Evolutionary conservation across 2,888 invertebrate genomes (phyloP).

Genomic region (Eupithecia inturbata): DNA sequence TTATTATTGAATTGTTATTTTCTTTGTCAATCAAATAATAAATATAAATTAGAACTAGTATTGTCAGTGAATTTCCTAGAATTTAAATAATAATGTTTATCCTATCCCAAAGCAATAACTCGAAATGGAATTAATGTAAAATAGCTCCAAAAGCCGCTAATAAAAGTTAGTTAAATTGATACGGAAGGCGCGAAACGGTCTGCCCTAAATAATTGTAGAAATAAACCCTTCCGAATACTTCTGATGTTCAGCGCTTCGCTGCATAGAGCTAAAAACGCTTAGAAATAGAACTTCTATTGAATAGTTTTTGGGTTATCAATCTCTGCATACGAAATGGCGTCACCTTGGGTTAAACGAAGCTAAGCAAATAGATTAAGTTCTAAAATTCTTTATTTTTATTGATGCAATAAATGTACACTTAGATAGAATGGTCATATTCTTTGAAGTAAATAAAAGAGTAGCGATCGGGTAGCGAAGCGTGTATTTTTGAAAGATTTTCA

Average conservation of each 20-base stretch:
- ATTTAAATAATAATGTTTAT: constrained; percentile 2
- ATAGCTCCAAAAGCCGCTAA: constrained; percentile 44
- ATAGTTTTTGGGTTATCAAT: not conserved
- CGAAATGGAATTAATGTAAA: constrained; percentile 1
- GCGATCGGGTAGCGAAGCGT: too few species aligned
- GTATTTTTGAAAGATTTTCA: not conserved
- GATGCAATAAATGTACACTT: not conserved
- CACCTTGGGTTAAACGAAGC: not conserved
- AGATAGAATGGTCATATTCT: not conserved
- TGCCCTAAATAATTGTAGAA: constrained; percentile 61
- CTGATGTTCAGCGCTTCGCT: constrained; percentile 49
- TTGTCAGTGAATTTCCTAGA: not conserved
- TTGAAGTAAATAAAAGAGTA: too few species aligned
- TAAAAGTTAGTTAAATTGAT: constrained; percentile 60
- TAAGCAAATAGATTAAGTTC: not conserved
- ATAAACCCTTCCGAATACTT: constrained; percentile 56
- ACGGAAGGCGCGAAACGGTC: constrained; percentile 58
- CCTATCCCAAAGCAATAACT: not conserved
- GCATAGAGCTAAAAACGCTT: constrained; percentile 29
- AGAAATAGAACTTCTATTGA: not conserved
- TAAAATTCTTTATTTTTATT: not conserved
- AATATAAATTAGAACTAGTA: too few species aligned
- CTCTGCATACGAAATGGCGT: not conserved
- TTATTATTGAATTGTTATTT: too few species aligned
- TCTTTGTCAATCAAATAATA: too few species aligned